Percentiles rank a stretch among this genome's conserved stretches.
Evolutionary conservation across 2,113 vertebrate species (phyloP).

Genomic region (Atherinomorus stipes): DNA sequence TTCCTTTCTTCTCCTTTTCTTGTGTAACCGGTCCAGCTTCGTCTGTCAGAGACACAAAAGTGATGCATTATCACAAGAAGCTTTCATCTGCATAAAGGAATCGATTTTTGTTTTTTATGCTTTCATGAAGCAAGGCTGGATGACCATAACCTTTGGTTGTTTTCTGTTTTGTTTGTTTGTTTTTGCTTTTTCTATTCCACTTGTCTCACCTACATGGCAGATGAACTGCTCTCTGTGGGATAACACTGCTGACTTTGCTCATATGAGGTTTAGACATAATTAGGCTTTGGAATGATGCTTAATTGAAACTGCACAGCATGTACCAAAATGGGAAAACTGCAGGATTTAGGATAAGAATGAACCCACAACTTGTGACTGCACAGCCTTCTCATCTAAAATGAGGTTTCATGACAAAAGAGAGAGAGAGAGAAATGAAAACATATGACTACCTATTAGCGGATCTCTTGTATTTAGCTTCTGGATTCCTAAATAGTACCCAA

Average conservation of each 20-base stretch:
- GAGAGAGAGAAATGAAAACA: not conserved
- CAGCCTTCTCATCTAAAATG: not conserved
- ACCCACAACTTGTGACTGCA: not conserved
- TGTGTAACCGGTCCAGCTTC: too few species aligned
- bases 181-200: too few species aligned
- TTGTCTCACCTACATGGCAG: not conserved
- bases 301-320: conserved; percentile 24
- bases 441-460: not conserved
- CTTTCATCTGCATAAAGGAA: not conserved
- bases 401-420: not conserved
- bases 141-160: not conserved
- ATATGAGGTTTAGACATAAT: conserved; percentile 32
- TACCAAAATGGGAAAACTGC: conserved; percentile 13
- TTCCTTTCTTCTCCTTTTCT: too few species aligned
- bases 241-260: conserved; percentile 18
- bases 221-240: conserved; percentile 7
- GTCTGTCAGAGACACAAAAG: too few species aligned
- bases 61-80: too few species aligned
- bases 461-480: not conserved
- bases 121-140: not conserved
- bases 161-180: not conserved
- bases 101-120: not conserved
- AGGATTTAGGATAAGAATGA: not conserved
- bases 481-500: not conserved
- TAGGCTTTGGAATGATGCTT: conserved; percentile 23